Base-by-base conservation (phyloP, 2,797 vertebrate genomes). In the Lepidocolaptes lacrymiger region DNA sequence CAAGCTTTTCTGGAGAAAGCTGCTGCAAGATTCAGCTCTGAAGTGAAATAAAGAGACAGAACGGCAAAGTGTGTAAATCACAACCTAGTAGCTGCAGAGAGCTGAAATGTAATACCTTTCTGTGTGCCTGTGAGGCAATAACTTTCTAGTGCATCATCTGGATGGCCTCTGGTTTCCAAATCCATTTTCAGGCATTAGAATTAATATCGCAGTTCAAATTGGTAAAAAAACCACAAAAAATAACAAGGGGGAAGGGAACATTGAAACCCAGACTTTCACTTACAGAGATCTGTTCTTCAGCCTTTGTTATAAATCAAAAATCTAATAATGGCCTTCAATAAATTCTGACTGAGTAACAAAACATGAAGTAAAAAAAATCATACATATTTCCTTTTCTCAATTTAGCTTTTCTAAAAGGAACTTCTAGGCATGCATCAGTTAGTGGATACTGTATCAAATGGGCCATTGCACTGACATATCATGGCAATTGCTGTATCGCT, bases 1-100 rank as follows among this genome's bases (percentile, higher is more conserved):
- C 77, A 75, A 71, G 16, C 13, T 58, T 58, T 91, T 95, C 73
- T 79, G 37, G 37, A 74, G 73, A 84, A 88, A 91, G 43, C 26
- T 89, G 39, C 21, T 93, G 48, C 27, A 58, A 75, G 24, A 83
- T 54, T 86, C 43, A 81, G 84, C 44, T 66, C 59, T 58, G 61
- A 82, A 43, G 28, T 82, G 49, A 85, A 92, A 85, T 1, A 62
- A 49, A 66, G 11, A 82, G 26, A 61, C 28, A 90, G 69, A 89
- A 85, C 46, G 22, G 12, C 41, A 27, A 88, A 79, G 23, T 19
- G 20, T 2, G 12, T 68, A 67, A 73, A 79, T 85, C 44, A 82
- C 34, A 72, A 34, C 75, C 32, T 14, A 27, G 13, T 56, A 72
- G 39, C 51, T 75, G 14, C 32, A 37, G 59, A 39, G 32, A 84